Conservation (phyloP, 2,113 vertebrate genomes). For the Tapirus terrestris region DNA sequence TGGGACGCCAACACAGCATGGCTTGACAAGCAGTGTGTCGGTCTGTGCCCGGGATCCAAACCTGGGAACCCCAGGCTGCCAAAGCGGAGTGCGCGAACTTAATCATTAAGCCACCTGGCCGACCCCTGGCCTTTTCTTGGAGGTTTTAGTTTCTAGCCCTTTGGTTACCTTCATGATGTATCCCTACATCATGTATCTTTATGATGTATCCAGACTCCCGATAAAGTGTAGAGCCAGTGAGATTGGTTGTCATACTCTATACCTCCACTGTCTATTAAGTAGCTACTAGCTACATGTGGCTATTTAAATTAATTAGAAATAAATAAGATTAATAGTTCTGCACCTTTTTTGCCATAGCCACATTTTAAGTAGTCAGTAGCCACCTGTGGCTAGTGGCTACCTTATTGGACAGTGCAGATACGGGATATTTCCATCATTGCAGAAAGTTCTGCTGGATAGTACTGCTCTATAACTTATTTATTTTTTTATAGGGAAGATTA, state of each 20-base stretch:
- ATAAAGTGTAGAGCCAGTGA: background rate
- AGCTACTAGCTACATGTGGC: background rate
- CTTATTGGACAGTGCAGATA: background rate
- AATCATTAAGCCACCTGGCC: too few species aligned
- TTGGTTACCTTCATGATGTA: background rate
- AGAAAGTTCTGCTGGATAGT: background rate
- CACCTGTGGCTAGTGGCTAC: background rate
- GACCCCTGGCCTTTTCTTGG: background rate
- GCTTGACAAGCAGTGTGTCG: too few species aligned
- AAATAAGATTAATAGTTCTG: background rate
- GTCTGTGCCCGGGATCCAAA: too few species aligned
- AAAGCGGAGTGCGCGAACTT: too few species aligned
- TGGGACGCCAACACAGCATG: too few species aligned
- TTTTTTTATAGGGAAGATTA: background rate
- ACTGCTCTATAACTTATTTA: background rate
- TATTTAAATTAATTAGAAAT: background rate
- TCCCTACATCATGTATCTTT: background rate
- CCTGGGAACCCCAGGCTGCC: too few species aligned
- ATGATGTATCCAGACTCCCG: background rate
- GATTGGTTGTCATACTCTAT: background rate
- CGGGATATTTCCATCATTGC: background rate
- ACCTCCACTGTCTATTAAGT: background rate
- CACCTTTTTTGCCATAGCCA: background rate
- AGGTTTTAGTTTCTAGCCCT: background rate
- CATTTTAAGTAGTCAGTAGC: background rate